Conservation (phyloP, 2,888 invertebrate species). For the Agonum fuliginosum region DNA sequence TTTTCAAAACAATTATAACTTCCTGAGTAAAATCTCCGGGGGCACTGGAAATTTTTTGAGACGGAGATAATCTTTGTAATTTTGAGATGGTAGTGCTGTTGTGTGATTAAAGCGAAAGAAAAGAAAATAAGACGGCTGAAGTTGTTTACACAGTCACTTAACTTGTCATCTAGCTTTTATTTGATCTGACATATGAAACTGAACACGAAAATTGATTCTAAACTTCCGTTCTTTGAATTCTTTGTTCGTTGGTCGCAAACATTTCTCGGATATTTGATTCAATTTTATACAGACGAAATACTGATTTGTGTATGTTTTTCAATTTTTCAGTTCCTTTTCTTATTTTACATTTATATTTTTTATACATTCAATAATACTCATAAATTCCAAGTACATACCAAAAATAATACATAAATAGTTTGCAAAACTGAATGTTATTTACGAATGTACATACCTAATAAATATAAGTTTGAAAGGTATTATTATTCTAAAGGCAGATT, state of each 20-base stretch:
- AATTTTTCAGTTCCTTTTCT: no score
- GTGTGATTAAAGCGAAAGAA: not conserved
- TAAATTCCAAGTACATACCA: no score
- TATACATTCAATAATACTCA: no score
- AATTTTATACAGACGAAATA: no score
- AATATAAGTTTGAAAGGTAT: no score
- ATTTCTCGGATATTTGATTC: no score
- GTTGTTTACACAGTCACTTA: not conserved
- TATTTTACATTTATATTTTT: no score
- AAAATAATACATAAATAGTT: no score
- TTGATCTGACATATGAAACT: not conserved
- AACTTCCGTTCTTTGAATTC: not conserved
- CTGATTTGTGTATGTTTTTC: no score
- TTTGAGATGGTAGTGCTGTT: not conserved
- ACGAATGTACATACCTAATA: no score
- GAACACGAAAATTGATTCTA: not conserved
- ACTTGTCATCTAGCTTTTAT: not conserved
- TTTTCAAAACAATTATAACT: conserved; percentile 32
- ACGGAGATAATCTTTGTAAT: conserved; percentile 4
- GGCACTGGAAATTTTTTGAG: conserved; percentile 13
- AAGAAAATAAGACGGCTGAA: not conserved
- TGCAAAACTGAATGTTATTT: no score
- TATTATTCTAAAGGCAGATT: no score
- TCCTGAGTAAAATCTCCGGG: not conserved
- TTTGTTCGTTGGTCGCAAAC: not conserved